Base-by-base conservation (phyloP, 2,113 vertebrate species). In the Dipodomys spectabilis region DNA sequence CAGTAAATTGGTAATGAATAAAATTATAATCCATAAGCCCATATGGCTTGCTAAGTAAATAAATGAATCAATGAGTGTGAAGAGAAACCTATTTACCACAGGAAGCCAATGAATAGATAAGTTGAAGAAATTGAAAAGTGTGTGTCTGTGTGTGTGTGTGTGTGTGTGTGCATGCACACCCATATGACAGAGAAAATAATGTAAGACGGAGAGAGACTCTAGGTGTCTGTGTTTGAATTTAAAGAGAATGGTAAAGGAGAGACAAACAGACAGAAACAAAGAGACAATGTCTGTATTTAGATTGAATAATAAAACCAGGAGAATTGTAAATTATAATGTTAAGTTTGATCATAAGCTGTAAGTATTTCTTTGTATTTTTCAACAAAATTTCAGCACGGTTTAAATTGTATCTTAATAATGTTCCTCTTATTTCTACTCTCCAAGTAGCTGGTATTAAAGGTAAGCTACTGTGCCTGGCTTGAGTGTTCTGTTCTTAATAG, bases 401-500 rank as follows among this genome's bases (percentile, higher is more conserved):
- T 11, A 57, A 57, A 57, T 57, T 57, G 15, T 57, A 57, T 57
- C 53, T 57, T 2, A 57, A 57, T 57, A 16, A 57, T 57, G 15
- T 16, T 57, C 15, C 53, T 57, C 53, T 57, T 57, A 57, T 57
- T 57, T 57, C 11, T 57, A 16, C 15, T 57, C 15, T 57, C 53
- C 53, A 57, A 57, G 15, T 57, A 57, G 53, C 53, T 57, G 15
- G 53, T 57, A 57, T 57, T 57, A 57, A 4, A 57, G 12, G 15
- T 57, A 13, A 57, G 15, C 12, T 57, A 13, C 15, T 57, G 53
- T 13, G 53, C 53, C 4, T 57, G 53, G 53, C 53, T 16, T 84
- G 28, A 89, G 82, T 79, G 3, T 22, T 94, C 1, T n/a, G 23
- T 75, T 85, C 87, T 88, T 80, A 35, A 95, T 91, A 94, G 57